phyloP scores from a whole-genome alignment of 2,797 vertebrate species.

The Syndactyla subalaris region DNA sequence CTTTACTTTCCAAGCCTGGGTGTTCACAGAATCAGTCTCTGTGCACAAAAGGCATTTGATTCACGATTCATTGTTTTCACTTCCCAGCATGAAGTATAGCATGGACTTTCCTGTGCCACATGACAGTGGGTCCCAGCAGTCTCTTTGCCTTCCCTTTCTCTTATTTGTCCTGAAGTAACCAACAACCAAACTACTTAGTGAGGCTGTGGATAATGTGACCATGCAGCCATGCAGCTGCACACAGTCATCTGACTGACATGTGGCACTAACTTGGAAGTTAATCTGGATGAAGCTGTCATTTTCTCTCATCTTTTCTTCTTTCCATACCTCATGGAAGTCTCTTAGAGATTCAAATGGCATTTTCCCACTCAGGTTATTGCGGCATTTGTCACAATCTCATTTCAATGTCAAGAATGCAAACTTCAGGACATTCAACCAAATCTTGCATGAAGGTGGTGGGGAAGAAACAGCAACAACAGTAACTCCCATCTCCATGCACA shows the following conservation, averaged over 20 bases:
- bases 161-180: background rate
- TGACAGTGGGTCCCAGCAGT: background rate
- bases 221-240: background rate
- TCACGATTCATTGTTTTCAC: background rate
- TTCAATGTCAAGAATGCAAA: background rate
- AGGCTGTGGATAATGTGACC: background rate
- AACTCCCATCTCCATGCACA: background rate
- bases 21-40: background rate
- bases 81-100: background rate
- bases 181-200: background rate
- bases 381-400: background rate
- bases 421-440: background rate
- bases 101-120: background rate
- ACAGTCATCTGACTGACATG: slow-evolving; percentile 3
- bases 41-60: background rate
- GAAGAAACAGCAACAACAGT: background rate
- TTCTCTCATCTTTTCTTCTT: background rate
- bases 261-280: background rate
- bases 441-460: background rate
- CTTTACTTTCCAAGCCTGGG: background rate
- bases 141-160: background rate
- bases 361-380: background rate
- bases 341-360: background rate
- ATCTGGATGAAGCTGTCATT: background rate
- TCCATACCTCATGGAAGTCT: background rate